phyloP scores from a whole-genome alignment of 2,888 invertebrate species.

The Tetranychus piercei region DNA sequence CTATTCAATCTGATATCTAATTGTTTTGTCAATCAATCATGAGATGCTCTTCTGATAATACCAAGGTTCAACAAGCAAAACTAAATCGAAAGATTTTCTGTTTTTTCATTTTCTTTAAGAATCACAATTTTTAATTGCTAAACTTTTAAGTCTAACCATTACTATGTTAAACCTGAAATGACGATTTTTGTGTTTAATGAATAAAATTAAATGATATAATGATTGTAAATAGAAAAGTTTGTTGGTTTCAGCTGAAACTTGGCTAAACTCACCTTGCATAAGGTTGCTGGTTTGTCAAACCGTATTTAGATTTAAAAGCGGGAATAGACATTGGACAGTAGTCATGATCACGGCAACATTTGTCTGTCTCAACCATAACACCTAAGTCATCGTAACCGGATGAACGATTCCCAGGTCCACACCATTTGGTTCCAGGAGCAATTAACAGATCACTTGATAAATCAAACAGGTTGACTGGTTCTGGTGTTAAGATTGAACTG shows the following conservation, averaged over 20 bases:
- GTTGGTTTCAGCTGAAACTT: neutral
- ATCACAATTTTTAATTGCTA: no score
- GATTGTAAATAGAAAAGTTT: neutral
- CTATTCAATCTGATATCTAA: no score
- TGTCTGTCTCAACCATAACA: conserved; percentile 14
- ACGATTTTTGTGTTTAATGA: no score
- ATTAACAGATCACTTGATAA: neutral
- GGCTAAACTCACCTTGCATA: neutral
- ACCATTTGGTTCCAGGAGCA: conserved; percentile 22
- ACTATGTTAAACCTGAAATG: no score
- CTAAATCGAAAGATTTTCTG: no score
- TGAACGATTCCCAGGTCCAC: conserved; percentile 21
- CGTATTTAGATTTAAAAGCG: neutral
- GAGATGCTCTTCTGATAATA: no score
- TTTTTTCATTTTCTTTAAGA: no score
- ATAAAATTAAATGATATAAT: no score
- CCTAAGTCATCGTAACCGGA: conserved; percentile 20
- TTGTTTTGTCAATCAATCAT: no score
- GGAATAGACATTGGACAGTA: conserved; percentile 11
- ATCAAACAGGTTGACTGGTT: neutral
- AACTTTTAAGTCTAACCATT: no score
- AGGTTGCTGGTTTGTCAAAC: neutral
- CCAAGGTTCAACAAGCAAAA: no score
- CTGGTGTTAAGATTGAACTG: no score
- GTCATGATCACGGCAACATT: conserved; percentile 22